These are phyloP conservation scores for Phyllostomus discolor DNA, from an alignment of 2,113 vertebrate genomes.

Conservation along the genomic window DNA sequence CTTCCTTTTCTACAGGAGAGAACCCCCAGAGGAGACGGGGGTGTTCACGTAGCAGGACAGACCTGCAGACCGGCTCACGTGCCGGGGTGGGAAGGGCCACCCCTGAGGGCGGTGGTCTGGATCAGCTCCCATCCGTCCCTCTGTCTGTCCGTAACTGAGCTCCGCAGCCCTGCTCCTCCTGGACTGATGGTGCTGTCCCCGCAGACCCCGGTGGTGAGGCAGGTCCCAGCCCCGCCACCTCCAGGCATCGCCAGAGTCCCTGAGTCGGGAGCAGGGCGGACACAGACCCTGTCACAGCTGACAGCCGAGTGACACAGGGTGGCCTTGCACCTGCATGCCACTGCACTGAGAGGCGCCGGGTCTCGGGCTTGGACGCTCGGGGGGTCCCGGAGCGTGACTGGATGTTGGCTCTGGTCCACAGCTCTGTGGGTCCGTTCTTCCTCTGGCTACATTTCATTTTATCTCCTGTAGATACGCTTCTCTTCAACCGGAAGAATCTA, in stretches of 20 bases:
- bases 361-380: not conserved
- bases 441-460: not conserved
- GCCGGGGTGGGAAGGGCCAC: not conserved
- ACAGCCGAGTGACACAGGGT: not conserved
- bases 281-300: not conserved
- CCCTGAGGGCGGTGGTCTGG: not conserved
- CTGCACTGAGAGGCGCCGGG: not conserved
- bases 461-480: not conserved
- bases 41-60: slow-evolving; percentile 42
- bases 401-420: slow-evolving; percentile 1
- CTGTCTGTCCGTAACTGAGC: not conserved
- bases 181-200: not conserved
- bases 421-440: not conserved
- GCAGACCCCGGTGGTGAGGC: not conserved
- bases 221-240: not conserved
- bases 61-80: slow-evolving; percentile 28
- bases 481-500: not conserved
- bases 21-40: slow-evolving; percentile 27
- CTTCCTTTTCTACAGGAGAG: not conserved
- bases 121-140: not conserved
- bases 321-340: not conserved
- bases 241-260: not conserved
- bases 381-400: not conserved
- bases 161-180: not conserved
- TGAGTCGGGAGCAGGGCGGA: not conserved